Percentiles rank a stretch among this genome's conserved stretches.
phyloP scores from a whole-genome alignment of 2,797 vertebrate species.

The Hypotaenidia philippensis region DNA sequence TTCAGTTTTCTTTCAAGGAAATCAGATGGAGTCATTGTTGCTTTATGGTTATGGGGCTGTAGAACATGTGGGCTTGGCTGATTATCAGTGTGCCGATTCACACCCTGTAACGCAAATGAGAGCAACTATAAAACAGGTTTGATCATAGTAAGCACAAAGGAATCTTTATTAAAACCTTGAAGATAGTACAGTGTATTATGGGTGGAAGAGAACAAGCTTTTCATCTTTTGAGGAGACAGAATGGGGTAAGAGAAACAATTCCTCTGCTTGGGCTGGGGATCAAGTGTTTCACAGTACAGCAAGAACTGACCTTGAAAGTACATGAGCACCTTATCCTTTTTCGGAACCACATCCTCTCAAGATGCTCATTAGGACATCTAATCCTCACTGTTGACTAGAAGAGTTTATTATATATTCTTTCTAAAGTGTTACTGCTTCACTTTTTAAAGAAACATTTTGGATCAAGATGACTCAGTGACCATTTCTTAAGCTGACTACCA shows the following conservation, averaged over 20 bases:
- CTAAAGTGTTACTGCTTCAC: neutral
- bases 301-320: neutral
- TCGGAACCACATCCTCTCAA: neutral
- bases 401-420: neutral
- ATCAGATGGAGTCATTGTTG: neutral
- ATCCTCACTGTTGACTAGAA: neutral
- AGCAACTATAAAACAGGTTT: neutral
- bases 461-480: neutral
- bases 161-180: slow-evolving; percentile 4
- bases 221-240: neutral
- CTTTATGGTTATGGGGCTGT: neutral
- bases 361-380: neutral
- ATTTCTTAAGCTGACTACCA: neutral
- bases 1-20: slow-evolving; percentile 55
- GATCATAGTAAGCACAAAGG: neutral
- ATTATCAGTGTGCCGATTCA: neutral
- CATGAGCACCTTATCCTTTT: neutral
- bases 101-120: neutral
- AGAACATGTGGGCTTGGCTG: neutral
- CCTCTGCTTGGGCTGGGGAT: neutral
- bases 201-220: neutral
- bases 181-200: neutral
- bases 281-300: neutral
- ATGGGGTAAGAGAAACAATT: neutral
- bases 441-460: neutral